Conservation (phyloP, 2,113 vertebrate species). For the Gobiocypris rarus region DNA sequence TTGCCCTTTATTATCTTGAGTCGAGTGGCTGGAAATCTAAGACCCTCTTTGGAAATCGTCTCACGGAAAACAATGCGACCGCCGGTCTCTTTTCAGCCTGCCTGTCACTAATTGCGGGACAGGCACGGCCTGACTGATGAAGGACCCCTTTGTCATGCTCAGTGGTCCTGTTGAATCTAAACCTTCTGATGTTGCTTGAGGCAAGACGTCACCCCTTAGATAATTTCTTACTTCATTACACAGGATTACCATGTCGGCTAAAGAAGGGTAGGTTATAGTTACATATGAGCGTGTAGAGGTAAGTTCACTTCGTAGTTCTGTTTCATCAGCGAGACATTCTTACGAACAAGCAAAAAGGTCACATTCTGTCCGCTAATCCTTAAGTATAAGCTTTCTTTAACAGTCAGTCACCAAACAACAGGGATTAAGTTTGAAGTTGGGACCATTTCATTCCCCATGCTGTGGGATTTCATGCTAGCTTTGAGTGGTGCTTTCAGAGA, state of each 20-base stretch:
- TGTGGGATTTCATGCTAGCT: slow-evolving; percentile 55
- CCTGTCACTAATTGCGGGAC: slow-evolving; percentile 73
- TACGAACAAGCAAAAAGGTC: slow-evolving; percentile 54
- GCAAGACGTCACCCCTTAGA: slow-evolving; percentile 62
- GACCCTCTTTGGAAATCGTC: slow-evolving; percentile 38
- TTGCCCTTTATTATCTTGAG: slow-evolving; percentile 64
- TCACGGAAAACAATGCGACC: slow-evolving; percentile 58
- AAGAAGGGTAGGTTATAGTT: slow-evolving; percentile 59
- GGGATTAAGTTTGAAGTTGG: slow-evolving; percentile 54
- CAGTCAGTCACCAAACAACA: slow-evolving; percentile 58
- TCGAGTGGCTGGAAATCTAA: slow-evolving; percentile 52
- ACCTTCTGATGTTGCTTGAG: slow-evolving; percentile 63
- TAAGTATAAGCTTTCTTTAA: slow-evolving; percentile 58
- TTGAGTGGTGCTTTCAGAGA: slow-evolving; percentile 52
- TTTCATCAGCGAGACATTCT: slow-evolving; percentile 35
- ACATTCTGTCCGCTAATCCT: slow-evolving; percentile 56
- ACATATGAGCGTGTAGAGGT: slow-evolving; percentile 47
- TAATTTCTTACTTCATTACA: slow-evolving; percentile 65
- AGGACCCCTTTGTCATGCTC: slow-evolving; percentile 72
- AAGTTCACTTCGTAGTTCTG: slow-evolving; percentile 44
- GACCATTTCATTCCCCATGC: slow-evolving; percentile 44
- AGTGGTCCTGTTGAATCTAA: slow-evolving; percentile 64
- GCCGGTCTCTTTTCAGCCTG: slow-evolving; percentile 66
- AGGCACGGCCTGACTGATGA: slow-evolving; percentile 72
- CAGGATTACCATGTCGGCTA: slow-evolving; percentile 67